A percentile compares a stretch with the other conserved stretches of the same genome.
Conservation (phyloP, 2,797 vertebrate genomes). For the Gadopsis bispinosus region DNA sequence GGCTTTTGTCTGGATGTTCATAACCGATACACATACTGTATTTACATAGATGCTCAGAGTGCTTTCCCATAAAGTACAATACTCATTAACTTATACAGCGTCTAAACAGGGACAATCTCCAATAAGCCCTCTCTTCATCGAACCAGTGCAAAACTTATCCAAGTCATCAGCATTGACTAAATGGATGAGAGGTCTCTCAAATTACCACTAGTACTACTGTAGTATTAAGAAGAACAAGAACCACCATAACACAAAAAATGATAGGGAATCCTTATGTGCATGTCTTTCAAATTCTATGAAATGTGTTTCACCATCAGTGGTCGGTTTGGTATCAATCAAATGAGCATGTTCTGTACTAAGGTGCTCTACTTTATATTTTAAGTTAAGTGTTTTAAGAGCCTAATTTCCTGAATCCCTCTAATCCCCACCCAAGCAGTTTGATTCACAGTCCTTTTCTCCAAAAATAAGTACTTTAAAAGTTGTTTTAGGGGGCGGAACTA, state of each 20-base stretch:
- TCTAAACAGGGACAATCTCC: conserved; percentile 74
- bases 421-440: conserved; percentile 65
- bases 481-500: conserved; percentile 61
- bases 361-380: conserved; percentile 82
- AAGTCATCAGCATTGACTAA: conserved; percentile 63
- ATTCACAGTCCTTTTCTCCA: conserved; percentile 80
- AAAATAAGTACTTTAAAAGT: conserved; percentile 75
- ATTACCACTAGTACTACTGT: conserved; percentile 66
- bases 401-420: conserved; percentile 77
- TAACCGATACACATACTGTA: conserved; percentile 72
- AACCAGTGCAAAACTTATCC: conserved; percentile 80
- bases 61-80: conserved; percentile 72
- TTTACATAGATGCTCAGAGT: conserved; percentile 79
- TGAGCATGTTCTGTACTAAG: conserved; percentile 81
- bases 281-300: conserved; percentile 72
- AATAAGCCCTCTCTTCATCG: conserved; percentile 67
- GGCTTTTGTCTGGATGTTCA: conserved; percentile 66
- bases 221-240: conserved; percentile 73
- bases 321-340: conserved; percentile 84
- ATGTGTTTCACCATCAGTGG: conserved; percentile 82
- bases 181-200: conserved; percentile 71
- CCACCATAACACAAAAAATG: conserved; percentile 73
- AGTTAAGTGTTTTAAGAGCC: conserved; percentile 76
- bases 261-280: conserved; percentile 84
- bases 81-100: conserved; percentile 71